Base-by-base conservation (phyloP, 2,113 vertebrate genomes). In the Ivindomyrus marchei region DNA sequence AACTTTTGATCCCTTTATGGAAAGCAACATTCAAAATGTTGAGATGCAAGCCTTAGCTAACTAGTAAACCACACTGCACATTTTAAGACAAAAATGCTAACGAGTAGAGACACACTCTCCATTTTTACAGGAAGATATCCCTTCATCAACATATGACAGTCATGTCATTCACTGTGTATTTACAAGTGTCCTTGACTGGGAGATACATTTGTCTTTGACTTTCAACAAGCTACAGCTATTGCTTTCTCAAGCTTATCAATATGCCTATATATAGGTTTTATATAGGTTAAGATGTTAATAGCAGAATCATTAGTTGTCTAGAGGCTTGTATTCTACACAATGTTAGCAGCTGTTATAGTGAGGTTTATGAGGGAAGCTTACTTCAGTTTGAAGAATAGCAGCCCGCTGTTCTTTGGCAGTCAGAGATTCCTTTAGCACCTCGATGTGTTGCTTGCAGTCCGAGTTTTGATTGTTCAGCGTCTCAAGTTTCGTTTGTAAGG, bases 381-480 rank as follows among this genome's bases (percentile, higher is more conserved):
- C 86, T 52, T 84, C 90, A 19, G 90, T 90, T 52, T 90, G 87
- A 15, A 88, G 74, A 56, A 87, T 89, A 83, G 66, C 58, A 31
- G 89, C 84, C 31, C 88, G 77, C 45, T 88, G 46, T 66, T 83
- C 90, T 62, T 70, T 89, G 92, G 89, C 86, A 36, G 90, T 88
- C 70, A 90, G 70, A 5, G 89, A 90, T 95, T 99, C 98, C 96
- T 99, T 99, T 91, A 99, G 96, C 95, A 99, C 98, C 95, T 99
- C 98, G 83, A 99, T 98, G 95, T 99, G 98, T 95, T 99, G 98
- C 93, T 99, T 99, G 95, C 97, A 98, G 96, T 99, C 98, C 10
- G 98, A 99, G 94, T 99, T 99, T 94, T 99, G 98, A 97, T 99
- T 99, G 96, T 96, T 98, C 94, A 99, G 96, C 9, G 98, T 98